Evolutionary conservation across 92 coral and sea anemone species (phyloP).

Genomic region (Porites divaricata): DNA sequence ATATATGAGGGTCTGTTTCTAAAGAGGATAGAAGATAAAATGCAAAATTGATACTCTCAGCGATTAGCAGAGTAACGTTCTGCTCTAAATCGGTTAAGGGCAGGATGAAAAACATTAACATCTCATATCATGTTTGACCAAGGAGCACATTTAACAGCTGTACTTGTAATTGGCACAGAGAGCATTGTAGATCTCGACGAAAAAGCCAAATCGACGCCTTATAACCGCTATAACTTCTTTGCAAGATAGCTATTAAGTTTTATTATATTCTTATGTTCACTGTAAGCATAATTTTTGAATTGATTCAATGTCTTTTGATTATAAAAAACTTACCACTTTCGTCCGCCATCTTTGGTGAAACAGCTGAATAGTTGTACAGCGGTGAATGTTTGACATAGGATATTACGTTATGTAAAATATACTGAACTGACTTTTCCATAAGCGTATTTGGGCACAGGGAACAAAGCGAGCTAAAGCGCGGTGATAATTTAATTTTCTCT

Average conservation of each 20-base stretch:
- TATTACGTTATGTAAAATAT: not conserved
- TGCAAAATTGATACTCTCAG: not conserved
- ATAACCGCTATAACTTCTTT: not conserved
- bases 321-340: constrained; percentile 24
- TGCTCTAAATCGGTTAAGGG: not conserved
- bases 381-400: not conserved
- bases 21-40: not conserved
- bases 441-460: too few relatives aligned
- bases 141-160: too few relatives aligned
- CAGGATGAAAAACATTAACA: too few relatives aligned
- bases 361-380: constrained; percentile 8
- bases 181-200: not conserved
- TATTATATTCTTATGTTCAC: not conserved
- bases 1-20: constrained; percentile 54
- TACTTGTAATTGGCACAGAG: too few relatives aligned
- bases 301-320: not conserved
- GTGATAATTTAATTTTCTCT: too few relatives aligned
- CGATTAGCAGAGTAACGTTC: too few relatives aligned
- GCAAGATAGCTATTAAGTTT: not conserved
- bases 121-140: too few relatives aligned
- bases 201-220: not conserved
- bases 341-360: constrained; percentile 27
- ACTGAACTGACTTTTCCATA: too few relatives aligned
- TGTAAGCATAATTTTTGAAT: not conserved
- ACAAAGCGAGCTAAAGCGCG: too few relatives aligned